Conservation (phyloP, 2,888 invertebrate genomes). For the Pristionchus exspectatus region DNA sequence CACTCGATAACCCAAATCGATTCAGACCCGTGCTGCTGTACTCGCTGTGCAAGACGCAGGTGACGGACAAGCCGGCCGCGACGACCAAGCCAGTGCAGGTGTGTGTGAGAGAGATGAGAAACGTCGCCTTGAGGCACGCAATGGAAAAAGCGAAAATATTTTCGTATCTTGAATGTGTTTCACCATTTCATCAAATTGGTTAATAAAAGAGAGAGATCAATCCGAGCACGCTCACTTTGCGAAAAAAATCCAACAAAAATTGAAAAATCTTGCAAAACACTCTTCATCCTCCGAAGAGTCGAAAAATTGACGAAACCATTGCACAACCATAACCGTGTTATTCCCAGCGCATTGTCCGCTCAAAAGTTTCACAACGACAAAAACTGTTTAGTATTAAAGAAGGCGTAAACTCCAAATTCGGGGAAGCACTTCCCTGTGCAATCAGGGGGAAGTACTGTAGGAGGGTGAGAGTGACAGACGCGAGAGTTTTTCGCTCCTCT, state of each 20-base stretch:
- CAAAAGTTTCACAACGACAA: neutral
- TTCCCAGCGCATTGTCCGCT: neutral
- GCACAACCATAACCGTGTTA: neutral
- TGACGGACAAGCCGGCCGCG: neutral
- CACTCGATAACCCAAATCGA: no score
- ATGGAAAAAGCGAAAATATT: no score
- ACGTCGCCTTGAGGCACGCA: no score
- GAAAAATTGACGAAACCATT: conserved; percentile 5
- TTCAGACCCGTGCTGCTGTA: conserved; percentile 50
- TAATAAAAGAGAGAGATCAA: no score
- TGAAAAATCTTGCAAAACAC: neutral
- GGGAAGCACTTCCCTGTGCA: no score
- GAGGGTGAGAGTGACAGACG: no score
- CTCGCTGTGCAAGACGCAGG: conserved; percentile 33
- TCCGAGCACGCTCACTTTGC: no score
- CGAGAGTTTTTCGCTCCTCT: no score
- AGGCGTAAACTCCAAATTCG: no score
- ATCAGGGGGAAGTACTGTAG: no score
- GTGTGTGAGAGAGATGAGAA: neutral
- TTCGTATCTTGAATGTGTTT: neutral
- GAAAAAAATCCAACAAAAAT: no score
- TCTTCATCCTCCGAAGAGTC: neutral
- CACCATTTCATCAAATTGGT: neutral
- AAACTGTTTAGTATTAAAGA: neutral
- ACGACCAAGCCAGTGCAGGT: neutral